These are phyloP conservation scores for Gymnodraco acuticeps DNA, from an alignment of 2,797 vertebrate species.

Conservation along the genomic window DNA sequence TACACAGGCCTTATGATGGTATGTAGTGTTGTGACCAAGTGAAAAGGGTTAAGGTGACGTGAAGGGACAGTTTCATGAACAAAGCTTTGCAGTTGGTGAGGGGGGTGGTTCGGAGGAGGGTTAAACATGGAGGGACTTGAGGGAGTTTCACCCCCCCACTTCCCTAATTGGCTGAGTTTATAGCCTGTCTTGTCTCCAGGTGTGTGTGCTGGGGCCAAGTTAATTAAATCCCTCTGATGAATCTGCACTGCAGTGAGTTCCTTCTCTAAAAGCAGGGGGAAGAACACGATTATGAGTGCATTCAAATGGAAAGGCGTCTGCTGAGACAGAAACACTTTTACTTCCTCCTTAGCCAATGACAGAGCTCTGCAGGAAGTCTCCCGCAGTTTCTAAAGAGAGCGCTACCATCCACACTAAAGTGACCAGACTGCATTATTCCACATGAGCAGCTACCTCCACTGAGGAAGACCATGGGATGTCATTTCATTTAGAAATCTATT, in stretches of 20 bases:
- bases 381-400: slow-evolving; percentile 24
- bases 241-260: slow-evolving; percentile 82
- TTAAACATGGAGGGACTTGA: slow-evolving; percentile 37
- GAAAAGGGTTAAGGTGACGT: slow-evolving; percentile 16
- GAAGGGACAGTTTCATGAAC: slow-evolving; percentile 29
- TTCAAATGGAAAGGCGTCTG: slow-evolving; percentile 61
- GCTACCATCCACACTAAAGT: slow-evolving; percentile 27
- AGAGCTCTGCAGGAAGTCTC: slow-evolving; percentile 22
- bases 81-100: slow-evolving; percentile 9
- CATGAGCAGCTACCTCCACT: slow-evolving; percentile 35
- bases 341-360: slow-evolving; percentile 55
- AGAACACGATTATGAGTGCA: slow-evolving; percentile 59
- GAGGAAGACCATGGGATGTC: slow-evolving; percentile 18
- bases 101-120: slow-evolving; percentile 19
- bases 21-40: not conserved
- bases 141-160: slow-evolving; percentile 11
- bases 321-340: slow-evolving; percentile 70
- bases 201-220: slow-evolving; percentile 80
- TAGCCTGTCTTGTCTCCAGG: slow-evolving; percentile 83
- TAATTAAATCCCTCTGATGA: slow-evolving; percentile 88
- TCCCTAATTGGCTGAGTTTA: slow-evolving; percentile 84
- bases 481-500: slow-evolving; percentile 12
- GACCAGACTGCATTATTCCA: slow-evolving; percentile 54
- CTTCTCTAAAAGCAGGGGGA: slow-evolving; percentile 63
- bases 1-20: not conserved